Evolutionary conservation across 2,797 vertebrate species (phyloP).

Genomic region (Mormyrus proboscirostris): DNA sequence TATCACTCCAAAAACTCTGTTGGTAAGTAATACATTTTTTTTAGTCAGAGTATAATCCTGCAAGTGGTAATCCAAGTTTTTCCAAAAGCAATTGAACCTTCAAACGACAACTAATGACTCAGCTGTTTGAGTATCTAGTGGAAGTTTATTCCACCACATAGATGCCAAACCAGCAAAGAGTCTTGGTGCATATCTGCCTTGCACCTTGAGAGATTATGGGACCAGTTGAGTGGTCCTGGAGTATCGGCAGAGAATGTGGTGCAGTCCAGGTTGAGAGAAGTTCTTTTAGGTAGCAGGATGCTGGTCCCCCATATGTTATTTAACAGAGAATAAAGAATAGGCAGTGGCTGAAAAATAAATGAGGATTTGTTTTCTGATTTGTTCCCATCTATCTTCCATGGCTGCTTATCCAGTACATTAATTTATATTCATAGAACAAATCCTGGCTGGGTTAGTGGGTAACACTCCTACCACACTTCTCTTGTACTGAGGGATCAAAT

Average conservation of each 20-base stretch:
- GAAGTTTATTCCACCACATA: neutral
- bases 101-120: too few species aligned
- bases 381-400: neutral
- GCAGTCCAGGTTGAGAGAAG: neutral
- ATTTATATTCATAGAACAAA: neutral
- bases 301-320: neutral
- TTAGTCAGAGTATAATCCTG: neutral
- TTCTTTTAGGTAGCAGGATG: neutral
- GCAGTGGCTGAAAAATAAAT: neutral
- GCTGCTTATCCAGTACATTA: neutral
- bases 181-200: neutral
- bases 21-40: neutral
- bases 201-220: neutral
- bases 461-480: neutral
- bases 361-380: neutral
- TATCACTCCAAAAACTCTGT: neutral
- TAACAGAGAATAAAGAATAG: neutral
- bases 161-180: neutral
- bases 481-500: neutral
- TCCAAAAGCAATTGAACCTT: neutral
- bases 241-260: neutral
- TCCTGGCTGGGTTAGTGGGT: neutral
- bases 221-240: neutral
- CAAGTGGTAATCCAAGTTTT: neutral
- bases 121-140: neutral